Evolutionary conservation across 1,140 invertebrate genomes (phyloP), one percentile per base, ranked within the genome.

Genomic region (Plutomurus gul): DNA sequence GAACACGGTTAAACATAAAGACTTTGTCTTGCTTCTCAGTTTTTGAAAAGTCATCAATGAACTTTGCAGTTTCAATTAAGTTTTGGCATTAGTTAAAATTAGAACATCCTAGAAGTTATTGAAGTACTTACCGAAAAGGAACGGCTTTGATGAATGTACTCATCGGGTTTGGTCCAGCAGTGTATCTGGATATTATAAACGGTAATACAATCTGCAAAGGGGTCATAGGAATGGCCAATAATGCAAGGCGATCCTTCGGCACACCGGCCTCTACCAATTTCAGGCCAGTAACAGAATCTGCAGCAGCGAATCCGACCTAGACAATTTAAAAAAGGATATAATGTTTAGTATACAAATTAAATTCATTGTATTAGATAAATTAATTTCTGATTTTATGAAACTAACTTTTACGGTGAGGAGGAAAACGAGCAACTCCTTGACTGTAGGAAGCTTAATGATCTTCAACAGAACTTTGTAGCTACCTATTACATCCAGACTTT

Each of bases 251-350:
- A 86, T 99, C 97, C 85, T 97, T 98, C 0, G 96, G 95, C 49
- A 99, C 93, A 30, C 98, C 98, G 65, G 92, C 91, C 87, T 99
- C 97, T 7, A 98, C 93, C 22, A 99, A 87, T 88, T 99, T 99
- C 70, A 99, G 89, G 36, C 93, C 93, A 20, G 97, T 97, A 0
- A 99, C 94, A 33, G 94, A 91, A 89, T 99, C 98, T 8, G 81
- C 49, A 11, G 97, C 95, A 73, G 95, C 93, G 89, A 99, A 99
- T 18, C 95, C 96, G 82, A 98, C 91, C 95, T 97, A 85, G 84
- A 88, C 11, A 60, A 49, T 36, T 74, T 47, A 80, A 76, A 36
- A 11, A 39, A 18, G 22, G 36, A 16, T n/a, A 33, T 10, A 13
- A 43, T 1, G 60, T 22, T 36, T 18, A 33, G 4, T 70, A 10